Evolutionary conservation across 2,113 vertebrate genomes (phyloP).

Genomic region (Typhlomys cinereus): DNA sequence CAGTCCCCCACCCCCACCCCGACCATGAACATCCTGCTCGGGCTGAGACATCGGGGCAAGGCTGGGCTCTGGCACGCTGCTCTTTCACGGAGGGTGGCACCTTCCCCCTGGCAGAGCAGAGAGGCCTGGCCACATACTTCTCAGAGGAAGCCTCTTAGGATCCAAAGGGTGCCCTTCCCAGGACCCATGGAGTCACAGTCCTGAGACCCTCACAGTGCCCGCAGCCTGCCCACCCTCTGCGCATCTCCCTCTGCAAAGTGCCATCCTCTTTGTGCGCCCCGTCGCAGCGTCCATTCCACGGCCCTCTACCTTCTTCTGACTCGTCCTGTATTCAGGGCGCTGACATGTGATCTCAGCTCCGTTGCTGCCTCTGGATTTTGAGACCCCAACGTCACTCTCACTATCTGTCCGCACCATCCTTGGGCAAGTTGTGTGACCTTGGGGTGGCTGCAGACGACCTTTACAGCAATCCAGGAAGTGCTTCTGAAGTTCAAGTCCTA

Average conservation of each 20-base stretch:
- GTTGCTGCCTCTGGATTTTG: neutral
- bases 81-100: accelerated
- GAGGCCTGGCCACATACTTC: neutral
- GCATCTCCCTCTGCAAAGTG: neutral
- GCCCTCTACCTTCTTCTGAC: neutral
- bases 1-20: accelerated
- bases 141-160: neutral
- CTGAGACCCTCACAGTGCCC: accelerated
- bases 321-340: neutral
- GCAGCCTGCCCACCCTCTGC: accelerated
- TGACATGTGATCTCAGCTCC: accelerated
- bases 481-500: neutral
- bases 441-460: neutral
- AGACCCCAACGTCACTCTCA: accelerated
- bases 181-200: neutral
- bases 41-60: neutral
- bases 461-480: neutral
- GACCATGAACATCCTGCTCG: accelerated
- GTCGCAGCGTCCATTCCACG: accelerated
- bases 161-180: neutral
- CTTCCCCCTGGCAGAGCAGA: neutral
- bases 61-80: neutral
- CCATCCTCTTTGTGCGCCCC: neutral
- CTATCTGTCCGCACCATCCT: neutral
- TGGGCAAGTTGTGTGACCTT: neutral